Percentiles rank a stretch among this genome's conserved stretches.
These are phyloP conservation scores for Donacobius atricapilla DNA, from an alignment of 2,113 vertebrate genomes.

Conservation along the genomic window DNA sequence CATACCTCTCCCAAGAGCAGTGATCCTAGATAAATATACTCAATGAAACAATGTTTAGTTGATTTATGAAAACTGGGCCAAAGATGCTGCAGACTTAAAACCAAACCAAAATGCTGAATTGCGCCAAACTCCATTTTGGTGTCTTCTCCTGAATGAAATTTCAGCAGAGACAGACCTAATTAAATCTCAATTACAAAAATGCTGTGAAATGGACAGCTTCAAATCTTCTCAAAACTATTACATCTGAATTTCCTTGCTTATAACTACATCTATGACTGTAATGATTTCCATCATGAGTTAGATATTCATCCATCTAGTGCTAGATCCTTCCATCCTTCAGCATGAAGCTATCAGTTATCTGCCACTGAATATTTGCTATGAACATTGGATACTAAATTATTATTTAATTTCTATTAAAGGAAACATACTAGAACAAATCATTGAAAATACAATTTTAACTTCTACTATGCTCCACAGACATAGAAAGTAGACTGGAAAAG, in stretches of 20 bases:
- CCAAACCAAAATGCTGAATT: not conserved
- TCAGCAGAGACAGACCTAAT: not conserved
- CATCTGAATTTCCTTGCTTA: not conserved
- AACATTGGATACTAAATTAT: not conserved
- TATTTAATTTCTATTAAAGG: conserved; percentile 16
- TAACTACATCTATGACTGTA: not conserved
- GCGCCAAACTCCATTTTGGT: not conserved
- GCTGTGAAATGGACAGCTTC: not conserved
- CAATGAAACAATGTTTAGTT: not conserved
- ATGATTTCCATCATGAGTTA: not conserved
- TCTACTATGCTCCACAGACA: not conserved
- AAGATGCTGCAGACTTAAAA: not conserved
- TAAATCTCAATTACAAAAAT: not conserved
- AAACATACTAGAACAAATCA: not conserved
- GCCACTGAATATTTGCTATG: not conserved
- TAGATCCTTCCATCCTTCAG: not conserved
- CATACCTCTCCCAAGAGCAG: not conserved
- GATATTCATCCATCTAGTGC: not conserved
- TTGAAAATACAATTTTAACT: not conserved
- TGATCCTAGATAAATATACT: not conserved
- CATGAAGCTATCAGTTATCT: not conserved
- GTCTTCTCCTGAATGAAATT: not conserved
- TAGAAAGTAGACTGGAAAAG: not conserved
- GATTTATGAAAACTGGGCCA: not conserved
- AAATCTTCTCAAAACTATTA: not conserved